Base-by-base conservation (phyloP, 2,888 invertebrate species). In the Plemyria rubiginata region DNA sequence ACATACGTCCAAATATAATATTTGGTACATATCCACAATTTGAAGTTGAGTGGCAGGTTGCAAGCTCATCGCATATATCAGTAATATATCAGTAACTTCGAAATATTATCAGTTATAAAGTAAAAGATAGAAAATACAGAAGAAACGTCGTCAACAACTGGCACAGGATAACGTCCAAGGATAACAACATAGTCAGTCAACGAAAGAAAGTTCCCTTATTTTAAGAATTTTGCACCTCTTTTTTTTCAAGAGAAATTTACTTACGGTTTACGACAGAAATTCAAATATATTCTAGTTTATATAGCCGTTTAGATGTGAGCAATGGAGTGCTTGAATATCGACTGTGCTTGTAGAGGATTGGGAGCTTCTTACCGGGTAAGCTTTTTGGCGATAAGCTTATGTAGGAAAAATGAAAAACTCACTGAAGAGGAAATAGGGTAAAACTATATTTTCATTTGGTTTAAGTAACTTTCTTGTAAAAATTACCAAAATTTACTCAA, bases 121-220 rank as follows among this genome's bases (percentile, higher is more conserved):
- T 36, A 36, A 22, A 16, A 51, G 45, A 45, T 45, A 13, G 4
- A 16, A 6, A 60, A 51, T 43, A 45, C 38, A 45, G 40, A 53
- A 63, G 45, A 59, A 52, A 65, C 62, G 59, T 64, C 58, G 46
- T 60, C 55, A 69, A 65, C 67, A 67, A 69, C 66, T 67, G 67
- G 55, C 66, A 54, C 66, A 58, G 63, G 61, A 40, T 63, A 67
- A 16, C 36, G 32, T 4, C n/a, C 54, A 48, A 43, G 45, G n/a
- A 43, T 49, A 51, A 16, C 12, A 43, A 41, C 45, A 45, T 45
- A 46, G n/a, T 56, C 60, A 55, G 56, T 55, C 41, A 66, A 63
- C 46, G 60, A 68, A 66, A 67, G 64, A 66, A 70, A 71, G 68
- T 65, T 66, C 64, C 62, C 56, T 70, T 59, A 59, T 48, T 57